Conservation (phyloP, 1,140 invertebrate species). For the Macrocentrus cingulum region DNA sequence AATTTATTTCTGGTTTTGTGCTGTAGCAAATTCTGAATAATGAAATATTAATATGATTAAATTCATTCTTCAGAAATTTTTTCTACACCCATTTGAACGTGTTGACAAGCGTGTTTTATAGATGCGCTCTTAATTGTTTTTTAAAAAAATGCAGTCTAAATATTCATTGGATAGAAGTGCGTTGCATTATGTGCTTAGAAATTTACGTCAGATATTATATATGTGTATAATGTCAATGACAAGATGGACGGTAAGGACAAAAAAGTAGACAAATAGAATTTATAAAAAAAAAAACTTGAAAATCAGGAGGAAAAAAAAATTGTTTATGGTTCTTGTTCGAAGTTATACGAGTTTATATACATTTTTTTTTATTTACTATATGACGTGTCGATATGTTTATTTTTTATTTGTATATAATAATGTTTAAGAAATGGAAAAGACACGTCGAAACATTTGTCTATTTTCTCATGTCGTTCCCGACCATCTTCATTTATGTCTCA, state of each 20-base stretch:
- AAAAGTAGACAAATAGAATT: constrained; percentile 8
- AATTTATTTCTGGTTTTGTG: neutral
- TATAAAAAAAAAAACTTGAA: neutral
- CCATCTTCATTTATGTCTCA: neutral
- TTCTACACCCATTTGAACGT: too few relatives aligned
- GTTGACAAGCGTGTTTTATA: too few relatives aligned
- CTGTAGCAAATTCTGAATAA: too few relatives aligned
- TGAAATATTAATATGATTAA: neutral
- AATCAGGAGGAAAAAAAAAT: neutral
- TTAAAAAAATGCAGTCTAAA: too few relatives aligned
- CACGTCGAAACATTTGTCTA: neutral
- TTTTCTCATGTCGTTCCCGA: neutral
- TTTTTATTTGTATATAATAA: constrained; percentile 3
- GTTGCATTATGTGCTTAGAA: neutral
- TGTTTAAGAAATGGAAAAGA: neutral
- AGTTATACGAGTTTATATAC: neutral
- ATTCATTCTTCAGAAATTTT: too few relatives aligned
- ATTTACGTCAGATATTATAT: neutral
- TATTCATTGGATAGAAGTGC: neutral
- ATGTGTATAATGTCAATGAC: neutral
- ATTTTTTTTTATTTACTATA: neutral
- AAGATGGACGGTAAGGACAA: constrained; percentile 13
- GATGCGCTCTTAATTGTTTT: too few relatives aligned
- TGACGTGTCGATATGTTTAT: too few relatives aligned
- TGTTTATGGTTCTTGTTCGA: neutral